Conservation (phyloP, 2,888 invertebrate genomes). For the Cerceris ruficornis region DNA sequence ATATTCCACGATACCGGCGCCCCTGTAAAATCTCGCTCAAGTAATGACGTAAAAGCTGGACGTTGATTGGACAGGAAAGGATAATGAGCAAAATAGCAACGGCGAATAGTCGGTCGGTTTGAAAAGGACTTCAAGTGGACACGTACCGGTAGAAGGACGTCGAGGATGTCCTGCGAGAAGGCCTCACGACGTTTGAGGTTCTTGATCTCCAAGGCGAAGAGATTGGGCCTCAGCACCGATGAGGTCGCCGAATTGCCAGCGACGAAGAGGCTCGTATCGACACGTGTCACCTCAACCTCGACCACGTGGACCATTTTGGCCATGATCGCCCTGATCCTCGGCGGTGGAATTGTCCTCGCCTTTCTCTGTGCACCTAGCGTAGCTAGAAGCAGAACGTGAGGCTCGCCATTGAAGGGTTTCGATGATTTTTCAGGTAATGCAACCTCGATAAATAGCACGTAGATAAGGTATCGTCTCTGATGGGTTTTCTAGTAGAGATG, state of each 20-base stretch:
- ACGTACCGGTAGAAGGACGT: constrained; percentile 7
- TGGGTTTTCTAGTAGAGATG: too few relatives aligned
- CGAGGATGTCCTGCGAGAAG: constrained; percentile 73
- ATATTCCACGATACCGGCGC: too few relatives aligned
- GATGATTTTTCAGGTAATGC: constrained; percentile 14
- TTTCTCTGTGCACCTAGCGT: constrained; percentile 70
- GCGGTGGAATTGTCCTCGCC: constrained; percentile 66
- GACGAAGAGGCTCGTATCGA: constrained; percentile 68
- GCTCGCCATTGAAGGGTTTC: background rate
- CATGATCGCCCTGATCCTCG: constrained; percentile 63
- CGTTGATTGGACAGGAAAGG: background rate
- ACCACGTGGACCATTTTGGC: constrained; percentile 66
- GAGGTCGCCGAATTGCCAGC: constrained; percentile 71
- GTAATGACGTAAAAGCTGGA: too few relatives aligned
- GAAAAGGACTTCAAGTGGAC: background rate
- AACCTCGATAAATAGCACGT: too few relatives aligned
- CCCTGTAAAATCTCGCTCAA: too few relatives aligned
- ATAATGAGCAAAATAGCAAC: constrained; percentile 3
- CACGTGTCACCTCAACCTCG: constrained; percentile 53
- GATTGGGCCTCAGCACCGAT: constrained; percentile 68
- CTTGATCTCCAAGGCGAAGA: constrained; percentile 69
- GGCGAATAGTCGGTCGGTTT: background rate
- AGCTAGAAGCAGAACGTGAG: constrained; percentile 55
- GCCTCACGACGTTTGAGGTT: constrained; percentile 72
- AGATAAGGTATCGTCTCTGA: too few relatives aligned